Evolutionary conservation across 2,113 vertebrate species (phyloP).

Genomic region (Apeltes quadracus): DNA sequence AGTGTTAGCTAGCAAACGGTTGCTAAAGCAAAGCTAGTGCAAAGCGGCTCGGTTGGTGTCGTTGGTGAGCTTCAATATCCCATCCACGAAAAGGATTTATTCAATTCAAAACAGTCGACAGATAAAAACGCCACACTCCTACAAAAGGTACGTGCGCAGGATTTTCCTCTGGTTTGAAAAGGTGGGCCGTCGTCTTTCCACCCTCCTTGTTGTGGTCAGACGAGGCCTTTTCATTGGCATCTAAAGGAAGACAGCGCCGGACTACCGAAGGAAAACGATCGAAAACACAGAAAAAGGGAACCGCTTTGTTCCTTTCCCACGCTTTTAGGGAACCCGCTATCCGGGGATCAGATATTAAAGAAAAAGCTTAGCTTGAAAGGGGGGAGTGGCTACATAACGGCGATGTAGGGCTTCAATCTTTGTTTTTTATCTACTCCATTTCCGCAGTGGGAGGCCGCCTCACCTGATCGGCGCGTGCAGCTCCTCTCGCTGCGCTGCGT

Average conservation of each 20-base stretch:
- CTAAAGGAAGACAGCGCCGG: slow-evolving; percentile 2
- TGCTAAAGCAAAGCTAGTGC: slow-evolving; percentile 42
- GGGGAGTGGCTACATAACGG: slow-evolving; percentile 48
- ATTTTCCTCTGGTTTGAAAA: neutral
- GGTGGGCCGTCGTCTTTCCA: slow-evolving; percentile 39
- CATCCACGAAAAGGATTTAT: slow-evolving; percentile 1
- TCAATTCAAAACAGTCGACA: neutral
- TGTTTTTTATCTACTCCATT: neutral
- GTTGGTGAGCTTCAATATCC: slow-evolving; percentile 6
- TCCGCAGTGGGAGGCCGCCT: slow-evolving; percentile 21
- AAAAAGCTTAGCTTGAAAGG: slow-evolving; percentile 23
- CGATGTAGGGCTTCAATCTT: slow-evolving; percentile 9
- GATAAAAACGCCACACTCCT: neutral
- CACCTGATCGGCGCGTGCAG: neutral
- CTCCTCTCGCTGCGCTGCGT: neutral
- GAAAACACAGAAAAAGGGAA: neutral
- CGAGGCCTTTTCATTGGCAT: slow-evolving; percentile 53
- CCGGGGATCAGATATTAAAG: accelerated
- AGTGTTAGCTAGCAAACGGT: neutral
- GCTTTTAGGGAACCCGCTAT: no score
- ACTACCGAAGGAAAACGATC: no score
- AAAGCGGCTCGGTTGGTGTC: slow-evolving; percentile 24
- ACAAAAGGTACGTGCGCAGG: slow-evolving; percentile 23
- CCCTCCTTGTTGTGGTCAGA: slow-evolving; percentile 27
- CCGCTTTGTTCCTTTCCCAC: accelerated